Base-by-base conservation (phyloP, 2,888 invertebrate genomes). In the Athalia circularis region DNA sequence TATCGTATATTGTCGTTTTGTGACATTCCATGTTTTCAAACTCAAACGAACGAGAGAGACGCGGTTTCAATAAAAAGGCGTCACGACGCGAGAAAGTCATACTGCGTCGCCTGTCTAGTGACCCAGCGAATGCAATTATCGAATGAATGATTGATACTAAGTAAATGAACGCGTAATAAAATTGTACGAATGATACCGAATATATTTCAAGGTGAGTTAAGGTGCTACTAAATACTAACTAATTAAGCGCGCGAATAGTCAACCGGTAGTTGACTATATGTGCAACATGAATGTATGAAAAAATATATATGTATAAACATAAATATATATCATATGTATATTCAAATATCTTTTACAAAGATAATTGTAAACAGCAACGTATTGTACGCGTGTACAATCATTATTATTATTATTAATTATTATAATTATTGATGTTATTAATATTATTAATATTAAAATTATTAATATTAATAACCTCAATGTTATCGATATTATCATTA, bases 11-110 rank as follows among this genome's bases (percentile, higher is more conserved):
- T 84, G 81, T 86, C 85, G 81, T 86, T 86, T 87, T 87, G 82
- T 85, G 83, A 88, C 88, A 88, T 88, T 88, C 88, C 88, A 88
- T 86, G 85, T 85, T 87, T 87, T 83, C 85, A 85, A 85, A 86
- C 86, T 85, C 81, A 80, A 81, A 81, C 79, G 79, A 74, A 80
- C 80, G 81, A 81, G 84, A 82, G 81, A 84, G 79, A 64, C 67
- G 65, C 67, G 29, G 47, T 67, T 77, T 65, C 47, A 29, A 67
- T 13, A 15, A 13, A 64, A 52, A 52, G 64, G 75, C 61, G 72
- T 61, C 72, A 72, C 72, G 72, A 72, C 61, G 47, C 72, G 72
- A 29, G 29, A 72, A 72, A 72, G 43, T 61, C 59, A 13, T 7
- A 59, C 47, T 9, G 59, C 72, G 59, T 72, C 48, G 57, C 72